A percentile compares a stretch with the other conserved stretches of the same genome.
Conservation (phyloP, 2,888 invertebrate species). For the Drosophila silvestris region DNA sequence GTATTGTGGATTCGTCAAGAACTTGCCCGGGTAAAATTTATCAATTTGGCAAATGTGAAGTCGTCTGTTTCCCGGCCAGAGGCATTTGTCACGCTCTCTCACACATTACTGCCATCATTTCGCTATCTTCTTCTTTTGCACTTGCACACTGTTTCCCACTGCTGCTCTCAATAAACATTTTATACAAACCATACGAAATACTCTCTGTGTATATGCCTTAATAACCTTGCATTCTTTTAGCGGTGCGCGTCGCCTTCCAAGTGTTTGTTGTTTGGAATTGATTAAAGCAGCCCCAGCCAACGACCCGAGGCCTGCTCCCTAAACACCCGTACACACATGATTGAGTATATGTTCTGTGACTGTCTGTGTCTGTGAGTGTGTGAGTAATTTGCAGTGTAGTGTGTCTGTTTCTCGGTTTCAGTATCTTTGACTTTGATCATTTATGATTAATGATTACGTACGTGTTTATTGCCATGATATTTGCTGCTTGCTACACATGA, state of each 20-base stretch:
- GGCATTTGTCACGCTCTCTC: conserved; percentile 43
- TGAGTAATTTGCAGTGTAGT: conserved; percentile 13
- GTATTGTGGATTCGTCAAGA: conserved; percentile 12
- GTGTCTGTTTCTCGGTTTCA: conserved; percentile 37
- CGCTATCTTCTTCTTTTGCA: conserved; percentile 4
- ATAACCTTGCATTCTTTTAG: conserved; percentile 72
- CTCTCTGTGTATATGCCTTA: conserved; percentile 46
- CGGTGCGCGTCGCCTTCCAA: conserved; percentile 43
- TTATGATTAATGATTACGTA: conserved; percentile 77
- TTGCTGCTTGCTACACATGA: conserved; percentile 9
- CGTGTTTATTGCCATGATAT: conserved; percentile 73
- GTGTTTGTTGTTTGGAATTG: conserved; percentile 75
- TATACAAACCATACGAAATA: conserved; percentile 41
- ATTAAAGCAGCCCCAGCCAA: conserved; percentile 65
- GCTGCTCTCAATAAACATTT: conserved; percentile 44
- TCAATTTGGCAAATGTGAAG: conserved; percentile 52
- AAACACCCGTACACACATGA: conserved; percentile 61
- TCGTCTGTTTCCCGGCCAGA: conserved; percentile 42
- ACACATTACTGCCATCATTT: not conserved
- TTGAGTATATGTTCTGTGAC: conserved; percentile 41
- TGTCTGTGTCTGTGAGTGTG: conserved; percentile 17
- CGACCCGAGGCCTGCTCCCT: conserved; percentile 59
- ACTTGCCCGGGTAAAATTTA: conserved; percentile 35
- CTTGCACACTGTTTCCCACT: conserved; percentile 5
- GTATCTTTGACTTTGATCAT: conserved; percentile 80